Base-by-base conservation (phyloP, 2,888 invertebrate genomes). In the Alsophila aescularia region DNA sequence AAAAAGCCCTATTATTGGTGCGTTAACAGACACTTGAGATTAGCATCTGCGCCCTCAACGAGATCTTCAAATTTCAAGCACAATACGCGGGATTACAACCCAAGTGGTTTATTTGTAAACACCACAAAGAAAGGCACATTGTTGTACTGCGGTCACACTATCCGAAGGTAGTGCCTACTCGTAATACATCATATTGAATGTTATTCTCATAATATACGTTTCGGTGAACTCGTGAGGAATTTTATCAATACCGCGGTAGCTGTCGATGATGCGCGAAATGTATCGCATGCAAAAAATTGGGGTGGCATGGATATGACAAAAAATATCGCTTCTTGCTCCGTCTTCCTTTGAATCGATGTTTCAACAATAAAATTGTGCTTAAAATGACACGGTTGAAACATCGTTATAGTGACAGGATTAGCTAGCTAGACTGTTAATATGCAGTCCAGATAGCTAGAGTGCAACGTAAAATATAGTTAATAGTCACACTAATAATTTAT, bases 11-110 rank as follows among this genome's bases (percentile, higher is more conserved):
- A 88, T 90, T 90, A 90, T 90, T 75, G 77, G 70, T 80, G 82
- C 83, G 90, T 88, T 89, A 90, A 89, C 86, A 85, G 87, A 90
- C 90, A 91, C 91, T 91, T 91, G 91, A 91, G 91, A 91, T 91
- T 90, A 90, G 89, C 90, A 91, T 91, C 91, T 90, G 90, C 85
- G 79, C 83, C 78, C 78, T 83, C 45, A 27, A 75, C 75, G 76
- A 70, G 83, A 82, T 85, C 84, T 79, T 86, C 85, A 77, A 78
- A 78, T 85, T 85, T 81, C 86, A 77, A 81, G 79, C 79, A 90
- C 89, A 90, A 90, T 84, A 69, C 69, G 73, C 68, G 74, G 88
- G 90, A 91, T 91, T 91, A 91, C 77, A 79, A 74, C 74, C 81
- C 82, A 78, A 85, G 88, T 87, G 85, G 88, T 88, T 90, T 91